phyloP scores from a whole-genome alignment of 2,888 invertebrate genomes.

The Bombylius major region DNA sequence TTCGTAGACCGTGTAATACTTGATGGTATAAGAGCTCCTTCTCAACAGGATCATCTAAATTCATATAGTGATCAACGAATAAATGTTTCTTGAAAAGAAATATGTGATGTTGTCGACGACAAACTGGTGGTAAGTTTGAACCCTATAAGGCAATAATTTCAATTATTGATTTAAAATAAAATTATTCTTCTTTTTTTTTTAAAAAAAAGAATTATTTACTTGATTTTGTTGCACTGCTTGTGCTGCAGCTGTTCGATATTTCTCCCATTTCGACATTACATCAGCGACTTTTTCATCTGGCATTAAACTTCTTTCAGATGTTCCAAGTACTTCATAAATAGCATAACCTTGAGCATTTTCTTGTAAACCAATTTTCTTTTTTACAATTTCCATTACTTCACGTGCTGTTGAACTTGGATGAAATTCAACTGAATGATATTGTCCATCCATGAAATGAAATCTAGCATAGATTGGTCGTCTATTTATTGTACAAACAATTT shows the following conservation, averaged over 20 bases:
- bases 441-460: constrained; percentile 86
- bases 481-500: constrained; percentile 85
- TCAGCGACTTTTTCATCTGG: constrained; percentile 84
- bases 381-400: constrained; percentile 76
- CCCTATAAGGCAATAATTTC: constrained; percentile 22
- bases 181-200: neutral
- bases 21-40: constrained; percentile 91
- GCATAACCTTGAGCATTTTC: constrained; percentile 57
- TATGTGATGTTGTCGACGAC: constrained; percentile 48
- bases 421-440: constrained; percentile 89
- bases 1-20: constrained; percentile 76
- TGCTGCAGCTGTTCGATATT: constrained; percentile 61
- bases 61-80: constrained; percentile 66
- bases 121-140: constrained; percentile 38
- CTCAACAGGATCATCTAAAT: constrained; percentile 74
- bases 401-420: constrained; percentile 85
- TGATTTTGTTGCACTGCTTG: constrained; percentile 37
- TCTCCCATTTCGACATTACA: constrained; percentile 92
- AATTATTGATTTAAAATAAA: neutral
- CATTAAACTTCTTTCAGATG: constrained; percentile 70
- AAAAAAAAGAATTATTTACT: constrained; percentile 15
- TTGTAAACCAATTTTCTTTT: constrained; percentile 70
- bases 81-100: constrained; percentile 73
- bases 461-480: constrained; percentile 81
- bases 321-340: constrained; percentile 81